Evolutionary conservation across 2,113 vertebrate species (phyloP).

Genomic region (Aegithalos caudatus): DNA sequence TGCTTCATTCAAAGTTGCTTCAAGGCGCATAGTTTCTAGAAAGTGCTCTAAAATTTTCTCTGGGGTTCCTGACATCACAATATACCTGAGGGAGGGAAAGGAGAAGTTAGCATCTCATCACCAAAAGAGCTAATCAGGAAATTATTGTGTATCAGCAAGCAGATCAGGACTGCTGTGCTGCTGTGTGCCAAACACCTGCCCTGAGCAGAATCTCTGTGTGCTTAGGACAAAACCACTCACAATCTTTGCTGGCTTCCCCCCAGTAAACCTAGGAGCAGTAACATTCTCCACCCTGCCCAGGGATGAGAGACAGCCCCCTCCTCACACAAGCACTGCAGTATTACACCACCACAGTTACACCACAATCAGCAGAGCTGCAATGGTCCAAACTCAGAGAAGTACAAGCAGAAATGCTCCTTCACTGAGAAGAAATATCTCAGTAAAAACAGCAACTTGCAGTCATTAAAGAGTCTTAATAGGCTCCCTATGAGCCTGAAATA

Average conservation of each 20-base stretch:
- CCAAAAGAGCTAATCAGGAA: not conserved
- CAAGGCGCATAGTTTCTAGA: conserved; percentile 93
- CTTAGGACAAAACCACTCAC: not conserved
- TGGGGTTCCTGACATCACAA: conserved; percentile 95
- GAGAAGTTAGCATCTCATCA: conserved; percentile 14
- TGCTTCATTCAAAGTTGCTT: conserved; percentile 86
- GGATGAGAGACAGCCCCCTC: not conserved
- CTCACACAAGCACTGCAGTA: not conserved
- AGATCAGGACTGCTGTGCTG: not conserved
- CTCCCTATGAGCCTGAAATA: not conserved
- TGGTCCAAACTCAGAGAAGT: not conserved
- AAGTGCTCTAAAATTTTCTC: conserved; percentile 99
- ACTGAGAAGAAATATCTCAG: not conserved
- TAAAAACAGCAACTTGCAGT: not conserved
- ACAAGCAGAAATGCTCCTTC: not conserved
- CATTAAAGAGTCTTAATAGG: not conserved
- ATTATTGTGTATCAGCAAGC: not conserved
- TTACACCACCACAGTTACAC: not conserved
- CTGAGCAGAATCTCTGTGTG: not conserved
- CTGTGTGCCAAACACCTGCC: not conserved
- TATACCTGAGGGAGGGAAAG: conserved; percentile 82
- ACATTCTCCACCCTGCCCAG: not conserved
- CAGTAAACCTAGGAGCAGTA: not conserved
- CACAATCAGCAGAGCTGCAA: not conserved
- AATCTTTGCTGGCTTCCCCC: not conserved